Percentiles rank a stretch among this genome's conserved stretches.
These are phyloP conservation scores for Pandemis cinnamomeana DNA, from an alignment of 2,888 invertebrate species.

Conservation along the genomic window DNA sequence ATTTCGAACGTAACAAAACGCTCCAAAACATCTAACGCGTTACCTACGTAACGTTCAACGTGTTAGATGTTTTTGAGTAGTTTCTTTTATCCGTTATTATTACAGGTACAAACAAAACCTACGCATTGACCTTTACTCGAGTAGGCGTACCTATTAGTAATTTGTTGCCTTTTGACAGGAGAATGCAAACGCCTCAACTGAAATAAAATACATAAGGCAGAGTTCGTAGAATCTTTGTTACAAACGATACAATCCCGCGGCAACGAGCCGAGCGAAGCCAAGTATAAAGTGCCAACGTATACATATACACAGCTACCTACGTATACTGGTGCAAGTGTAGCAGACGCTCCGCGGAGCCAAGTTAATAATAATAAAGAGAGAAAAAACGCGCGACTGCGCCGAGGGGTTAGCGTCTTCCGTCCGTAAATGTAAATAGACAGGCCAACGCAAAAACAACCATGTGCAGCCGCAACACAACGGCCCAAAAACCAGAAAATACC, in stretches of 20 bases:
- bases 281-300: constrained; percentile 37
- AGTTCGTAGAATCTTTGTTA: constrained; percentile 17
- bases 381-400: constrained; percentile 69
- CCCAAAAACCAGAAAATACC: constrained; percentile 34
- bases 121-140: too few relatives aligned
- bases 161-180: neutral
- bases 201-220: neutral
- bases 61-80: too few relatives aligned
- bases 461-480: constrained; percentile 48
- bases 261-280: constrained; percentile 28
- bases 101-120: too few relatives aligned
- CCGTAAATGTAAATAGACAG: constrained; percentile 70
- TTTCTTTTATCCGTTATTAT: too few relatives aligned
- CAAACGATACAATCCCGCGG: constrained; percentile 21
- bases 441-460: constrained; percentile 58
- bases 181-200: neutral
- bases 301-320: constrained; percentile 33
- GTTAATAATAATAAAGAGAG: constrained; percentile 81
- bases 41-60: too few relatives aligned
- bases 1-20: too few relatives aligned
- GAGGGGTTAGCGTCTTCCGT: constrained; percentile 79
- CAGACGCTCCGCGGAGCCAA: constrained; percentile 58
- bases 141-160: too few relatives aligned
- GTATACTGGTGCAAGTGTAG: constrained; percentile 42
- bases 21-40: too few relatives aligned